Evolutionary conservation across 2,113 vertebrate species (phyloP).

Genomic region (Galeopterus variegatus): DNA sequence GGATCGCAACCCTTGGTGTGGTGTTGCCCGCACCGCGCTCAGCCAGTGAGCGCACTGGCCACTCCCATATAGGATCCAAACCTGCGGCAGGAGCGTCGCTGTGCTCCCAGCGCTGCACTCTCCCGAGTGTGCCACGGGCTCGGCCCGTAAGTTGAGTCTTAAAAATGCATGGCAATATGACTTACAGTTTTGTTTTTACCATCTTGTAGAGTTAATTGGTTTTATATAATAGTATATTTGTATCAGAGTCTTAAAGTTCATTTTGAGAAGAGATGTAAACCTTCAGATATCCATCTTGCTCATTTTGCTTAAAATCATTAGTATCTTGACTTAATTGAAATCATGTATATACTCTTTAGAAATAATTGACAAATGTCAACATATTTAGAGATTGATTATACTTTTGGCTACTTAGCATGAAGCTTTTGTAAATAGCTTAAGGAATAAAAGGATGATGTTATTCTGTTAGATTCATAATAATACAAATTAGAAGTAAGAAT

Average conservation of each 20-base stretch:
- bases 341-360: slow-evolving; percentile 20
- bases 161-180: slow-evolving; percentile 75
- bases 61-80: no score
- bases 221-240: slow-evolving; percentile 4
- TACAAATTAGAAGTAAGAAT: slow-evolving; percentile 72
- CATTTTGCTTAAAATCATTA: slow-evolving; percentile 54
- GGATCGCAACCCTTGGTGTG: no score
- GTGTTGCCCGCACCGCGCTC: no score
- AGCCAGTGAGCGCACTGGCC: no score
- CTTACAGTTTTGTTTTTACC: not conserved
- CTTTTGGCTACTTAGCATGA: slow-evolving; percentile 52
- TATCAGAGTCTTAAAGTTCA: slow-evolving; percentile 40
- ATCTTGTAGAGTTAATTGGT: slow-evolving; percentile 41
- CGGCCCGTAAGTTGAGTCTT: no score
- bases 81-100: no score
- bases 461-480: slow-evolving; percentile 66
- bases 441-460: slow-evolving; percentile 6
- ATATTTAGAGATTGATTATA: not conserved
- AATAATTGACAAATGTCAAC: slow-evolving; percentile 38
- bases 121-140: no score
- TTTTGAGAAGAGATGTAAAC: slow-evolving; percentile 46
- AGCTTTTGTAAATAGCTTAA: slow-evolving; percentile 45
- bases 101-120: no score
- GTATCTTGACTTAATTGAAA: slow-evolving; percentile 57
- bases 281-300: not conserved